Conservation (phyloP, 1,140 invertebrate genomes). For the Dolichoris vasculosae region DNA sequence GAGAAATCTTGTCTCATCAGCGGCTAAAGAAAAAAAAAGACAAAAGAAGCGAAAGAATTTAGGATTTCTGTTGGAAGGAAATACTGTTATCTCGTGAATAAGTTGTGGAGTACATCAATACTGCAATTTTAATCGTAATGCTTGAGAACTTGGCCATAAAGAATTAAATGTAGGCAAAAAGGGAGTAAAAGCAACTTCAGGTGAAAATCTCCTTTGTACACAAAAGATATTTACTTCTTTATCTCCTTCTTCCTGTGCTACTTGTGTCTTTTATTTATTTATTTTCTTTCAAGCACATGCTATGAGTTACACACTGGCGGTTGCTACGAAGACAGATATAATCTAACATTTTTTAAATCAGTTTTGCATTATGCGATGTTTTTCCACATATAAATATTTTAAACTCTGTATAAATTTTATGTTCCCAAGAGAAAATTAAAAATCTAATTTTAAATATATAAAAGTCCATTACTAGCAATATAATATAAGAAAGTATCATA, state of each 20-base stretch:
- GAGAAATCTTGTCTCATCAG: background rate
- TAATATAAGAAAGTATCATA: no score
- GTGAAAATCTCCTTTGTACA: constrained; percentile 40
- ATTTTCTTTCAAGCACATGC: background rate
- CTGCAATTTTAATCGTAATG: constrained; percentile 26
- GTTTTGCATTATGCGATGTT: background rate
- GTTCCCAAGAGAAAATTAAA: no score
- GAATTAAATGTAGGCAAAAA: background rate
- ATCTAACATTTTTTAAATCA: background rate
- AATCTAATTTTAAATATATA: no score
- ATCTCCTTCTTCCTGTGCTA: background rate
- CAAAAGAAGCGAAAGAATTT: background rate
- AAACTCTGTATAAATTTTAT: no score
- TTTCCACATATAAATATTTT: background rate
- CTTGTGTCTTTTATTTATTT: background rate
- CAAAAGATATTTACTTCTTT: constrained; percentile 33
- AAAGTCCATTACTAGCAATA: no score
- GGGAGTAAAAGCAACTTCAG: background rate
- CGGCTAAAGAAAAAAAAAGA: background rate
- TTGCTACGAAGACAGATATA: background rate
- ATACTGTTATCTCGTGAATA: constrained; percentile 33
- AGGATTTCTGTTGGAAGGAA: constrained; percentile 21
- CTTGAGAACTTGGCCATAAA: background rate
- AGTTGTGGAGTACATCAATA: background rate
- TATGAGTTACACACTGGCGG: background rate